phyloP scores from a whole-genome alignment of 2,888 invertebrate genomes.

The Drosophila bunnanda region DNA sequence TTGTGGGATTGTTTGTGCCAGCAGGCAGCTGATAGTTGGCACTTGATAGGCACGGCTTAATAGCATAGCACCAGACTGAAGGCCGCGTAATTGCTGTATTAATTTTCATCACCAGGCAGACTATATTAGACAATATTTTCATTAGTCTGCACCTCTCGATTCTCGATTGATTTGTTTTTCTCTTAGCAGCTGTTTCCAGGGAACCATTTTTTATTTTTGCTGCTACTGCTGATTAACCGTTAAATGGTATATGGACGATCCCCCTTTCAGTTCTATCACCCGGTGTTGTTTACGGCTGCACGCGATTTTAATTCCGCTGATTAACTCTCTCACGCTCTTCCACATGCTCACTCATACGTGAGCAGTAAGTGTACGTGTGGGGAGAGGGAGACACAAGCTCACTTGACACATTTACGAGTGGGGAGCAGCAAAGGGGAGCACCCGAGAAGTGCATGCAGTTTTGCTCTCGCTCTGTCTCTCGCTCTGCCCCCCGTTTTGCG shows the following conservation, averaged over 20 bases:
- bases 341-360: conserved; percentile 12
- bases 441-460: conserved; percentile 44
- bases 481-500: conserved; percentile 23
- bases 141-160: conserved; percentile 42
- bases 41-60: conserved; percentile 30
- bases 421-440: conserved; percentile 48
- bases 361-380: background rate
- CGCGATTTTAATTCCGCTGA: conserved; percentile 60
- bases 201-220: conserved; percentile 57
- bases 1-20: conserved; percentile 51
- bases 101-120: conserved; percentile 64
- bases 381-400: conserved; percentile 21
- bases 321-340: conserved; percentile 46
- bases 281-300: conserved; percentile 48
- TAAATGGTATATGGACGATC: conserved; percentile 39
- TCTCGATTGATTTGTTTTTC: conserved; percentile 61
- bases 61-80: conserved; percentile 38
- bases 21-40: conserved; percentile 49
- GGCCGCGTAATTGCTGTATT: conserved; percentile 52
- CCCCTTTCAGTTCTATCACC: conserved; percentile 29
- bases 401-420: conserved; percentile 65
- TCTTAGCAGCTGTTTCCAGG: conserved; percentile 50
- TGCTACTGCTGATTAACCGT: conserved; percentile 68
- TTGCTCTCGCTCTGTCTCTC: conserved; percentile 15
- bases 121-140: conserved; percentile 34